A percentile compares a stretch with the other conserved stretches of the same genome.
These are phyloP conservation scores for Arctopsyche grandis DNA, from an alignment of 1,140 invertebrate species.

Conservation along the genomic window DNA sequence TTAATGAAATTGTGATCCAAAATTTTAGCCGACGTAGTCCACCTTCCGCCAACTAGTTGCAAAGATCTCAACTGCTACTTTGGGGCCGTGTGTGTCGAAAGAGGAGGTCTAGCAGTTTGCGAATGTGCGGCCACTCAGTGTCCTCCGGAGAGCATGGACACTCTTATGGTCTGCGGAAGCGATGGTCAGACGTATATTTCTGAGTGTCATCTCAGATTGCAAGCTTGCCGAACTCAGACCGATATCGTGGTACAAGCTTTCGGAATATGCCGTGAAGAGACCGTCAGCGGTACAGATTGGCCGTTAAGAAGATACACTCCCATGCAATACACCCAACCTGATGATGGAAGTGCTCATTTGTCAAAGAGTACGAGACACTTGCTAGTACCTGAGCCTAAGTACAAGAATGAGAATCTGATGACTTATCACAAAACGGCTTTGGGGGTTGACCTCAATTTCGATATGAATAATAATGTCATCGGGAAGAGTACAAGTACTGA, in stretches of 20 bases:
- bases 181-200: slow-evolving; percentile 82
- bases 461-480: slow-evolving; percentile 40
- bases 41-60: slow-evolving; percentile 75
- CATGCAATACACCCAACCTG: slow-evolving; percentile 81
- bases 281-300: slow-evolving; percentile 73
- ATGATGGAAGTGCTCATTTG: slow-evolving; percentile 77
- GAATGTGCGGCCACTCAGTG: slow-evolving; percentile 73
- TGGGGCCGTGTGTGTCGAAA: slow-evolving; percentile 81
- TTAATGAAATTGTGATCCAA: background rate
- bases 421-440: slow-evolving; percentile 51
- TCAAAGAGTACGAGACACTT: slow-evolving; percentile 85
- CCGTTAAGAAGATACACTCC: slow-evolving; percentile 80
- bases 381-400: slow-evolving; percentile 75
- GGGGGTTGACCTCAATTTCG: slow-evolving; percentile 45
- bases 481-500: slow-evolving; percentile 44
- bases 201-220: slow-evolving; percentile 76
- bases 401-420: slow-evolving; percentile 57
- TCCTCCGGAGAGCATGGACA: slow-evolving; percentile 64
- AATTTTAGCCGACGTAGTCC: slow-evolving; percentile 72
- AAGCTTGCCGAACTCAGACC: slow-evolving; percentile 81
- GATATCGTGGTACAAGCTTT: slow-evolving; percentile 82
- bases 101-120: slow-evolving; percentile 74
- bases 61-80: slow-evolving; percentile 83
- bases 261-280: slow-evolving; percentile 72
- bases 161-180: slow-evolving; percentile 75